phyloP scores from a whole-genome alignment of 2,888 invertebrate genomes.

The Danaus chrysippus region DNA sequence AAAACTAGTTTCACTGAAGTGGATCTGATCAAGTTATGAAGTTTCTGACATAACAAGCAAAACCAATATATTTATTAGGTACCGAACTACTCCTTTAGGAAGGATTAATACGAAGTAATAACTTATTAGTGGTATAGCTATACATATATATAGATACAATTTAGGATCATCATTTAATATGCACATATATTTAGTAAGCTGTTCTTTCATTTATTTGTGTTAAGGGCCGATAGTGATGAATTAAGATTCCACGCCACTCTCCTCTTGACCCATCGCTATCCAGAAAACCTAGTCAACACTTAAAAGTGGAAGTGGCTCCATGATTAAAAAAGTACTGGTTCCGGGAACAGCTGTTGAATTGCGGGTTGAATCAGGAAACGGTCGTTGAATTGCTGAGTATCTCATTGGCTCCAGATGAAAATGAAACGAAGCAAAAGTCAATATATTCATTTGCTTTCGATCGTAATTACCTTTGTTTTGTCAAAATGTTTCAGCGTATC shows the following conservation, averaged over 20 bases:
- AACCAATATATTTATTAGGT: no score
- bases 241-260: neutral
- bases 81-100: no score
- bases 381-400: conserved; percentile 12
- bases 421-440: neutral
- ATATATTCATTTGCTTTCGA: neutral
- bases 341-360: conserved; percentile 27
- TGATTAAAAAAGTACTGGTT: conserved; percentile 32
- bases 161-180: no score
- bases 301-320: conserved; percentile 26
- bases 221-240: no score
- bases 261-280: conserved; percentile 6
- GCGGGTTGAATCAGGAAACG: conserved; percentile 23
- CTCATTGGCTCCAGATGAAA: conserved; percentile 6
- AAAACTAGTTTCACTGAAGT: no score
- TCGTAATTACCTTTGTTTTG: conserved; percentile 3
- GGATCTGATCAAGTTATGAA: no score
- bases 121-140: no score
- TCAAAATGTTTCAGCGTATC: neutral
- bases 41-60: no score
- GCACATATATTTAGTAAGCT: no score
- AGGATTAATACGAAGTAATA: no score
- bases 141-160: no score
- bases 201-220: no score
- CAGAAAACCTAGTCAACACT: conserved; percentile 22